These are phyloP conservation scores for Pelecanoides urinatrix DNA, from an alignment of 2,113 vertebrate genomes.

Conservation along the genomic window DNA sequence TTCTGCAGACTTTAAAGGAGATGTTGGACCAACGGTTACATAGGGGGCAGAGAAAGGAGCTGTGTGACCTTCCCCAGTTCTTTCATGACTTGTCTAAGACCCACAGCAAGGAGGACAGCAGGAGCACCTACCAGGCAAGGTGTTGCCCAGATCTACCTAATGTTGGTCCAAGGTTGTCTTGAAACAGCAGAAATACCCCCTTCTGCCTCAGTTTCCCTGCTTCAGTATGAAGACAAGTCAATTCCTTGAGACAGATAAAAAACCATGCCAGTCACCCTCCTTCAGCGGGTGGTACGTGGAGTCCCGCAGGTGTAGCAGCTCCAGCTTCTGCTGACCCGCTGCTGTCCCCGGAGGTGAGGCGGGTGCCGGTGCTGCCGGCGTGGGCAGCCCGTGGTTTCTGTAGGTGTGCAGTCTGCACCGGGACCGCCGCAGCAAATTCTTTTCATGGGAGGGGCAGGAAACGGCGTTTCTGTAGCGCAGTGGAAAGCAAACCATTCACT, in stretches of 20 bases:
- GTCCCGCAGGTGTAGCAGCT: background rate
- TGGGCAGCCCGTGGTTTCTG: background rate
- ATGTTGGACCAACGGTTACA: background rate
- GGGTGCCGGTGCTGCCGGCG: accelerated
- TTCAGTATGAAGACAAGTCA: background rate
- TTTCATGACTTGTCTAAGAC: background rate
- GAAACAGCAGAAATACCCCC: background rate
- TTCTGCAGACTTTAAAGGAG: background rate
- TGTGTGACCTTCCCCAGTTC: background rate
- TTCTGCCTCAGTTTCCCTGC: background rate
- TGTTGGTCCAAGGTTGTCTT: background rate
- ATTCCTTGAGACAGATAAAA: background rate
- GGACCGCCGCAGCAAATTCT: background rate
- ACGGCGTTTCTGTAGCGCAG: accelerated
- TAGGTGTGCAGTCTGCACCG: background rate
- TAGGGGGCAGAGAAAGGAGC: background rate
- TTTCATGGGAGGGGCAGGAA: slow-evolving; percentile 54
- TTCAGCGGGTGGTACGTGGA: accelerated
- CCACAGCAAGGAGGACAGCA: background rate
- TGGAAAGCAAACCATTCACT: slow-evolving; percentile 20
- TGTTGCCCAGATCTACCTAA: background rate
- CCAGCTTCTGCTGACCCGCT: background rate
- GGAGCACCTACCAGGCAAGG: background rate
- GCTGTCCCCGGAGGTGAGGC: background rate
- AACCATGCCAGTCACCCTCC: accelerated